Evolutionary conservation across 2,797 vertebrate species (phyloP).

Genomic region (Rousettus madagascariensis): DNA sequence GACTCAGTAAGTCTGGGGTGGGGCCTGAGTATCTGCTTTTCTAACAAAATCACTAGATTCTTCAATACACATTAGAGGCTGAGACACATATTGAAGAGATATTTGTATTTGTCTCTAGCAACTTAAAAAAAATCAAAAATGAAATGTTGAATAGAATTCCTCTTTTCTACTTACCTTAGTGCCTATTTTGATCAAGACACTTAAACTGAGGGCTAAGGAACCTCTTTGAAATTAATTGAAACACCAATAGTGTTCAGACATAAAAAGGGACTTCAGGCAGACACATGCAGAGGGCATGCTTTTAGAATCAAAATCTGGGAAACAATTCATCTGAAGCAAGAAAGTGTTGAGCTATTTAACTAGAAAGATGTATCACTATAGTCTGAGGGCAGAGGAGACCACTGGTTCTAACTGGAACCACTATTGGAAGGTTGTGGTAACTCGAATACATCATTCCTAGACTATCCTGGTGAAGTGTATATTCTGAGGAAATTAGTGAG

Average conservation of each 20-base stretch:
- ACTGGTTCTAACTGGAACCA: neutral
- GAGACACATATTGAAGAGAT: neutral
- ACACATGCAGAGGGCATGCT: neutral
- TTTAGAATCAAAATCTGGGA: neutral
- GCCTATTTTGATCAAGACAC: neutral
- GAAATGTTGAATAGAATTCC: neutral
- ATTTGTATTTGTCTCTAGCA: neutral
- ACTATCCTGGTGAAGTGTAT: neutral
- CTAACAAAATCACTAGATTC: neutral
- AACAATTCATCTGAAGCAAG: neutral
- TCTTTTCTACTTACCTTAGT: neutral
- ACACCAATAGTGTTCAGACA: neutral
- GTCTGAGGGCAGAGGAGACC: neutral
- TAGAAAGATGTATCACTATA: neutral
- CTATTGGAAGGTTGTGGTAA: neutral
- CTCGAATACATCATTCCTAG: neutral
- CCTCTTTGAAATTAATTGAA: conserved; percentile 9
- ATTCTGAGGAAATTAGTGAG: neutral
- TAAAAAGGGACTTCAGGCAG: neutral
- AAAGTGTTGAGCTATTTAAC: neutral
- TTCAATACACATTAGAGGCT: neutral
- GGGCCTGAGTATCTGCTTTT: neutral
- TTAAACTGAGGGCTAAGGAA: neutral
- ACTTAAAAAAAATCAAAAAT: neutral
- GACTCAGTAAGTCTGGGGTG: neutral